A percentile compares a stretch with the other conserved stretches of the same genome.
phyloP scores from a whole-genome alignment of 2,797 vertebrate species.

The Florisuga fusca region DNA sequence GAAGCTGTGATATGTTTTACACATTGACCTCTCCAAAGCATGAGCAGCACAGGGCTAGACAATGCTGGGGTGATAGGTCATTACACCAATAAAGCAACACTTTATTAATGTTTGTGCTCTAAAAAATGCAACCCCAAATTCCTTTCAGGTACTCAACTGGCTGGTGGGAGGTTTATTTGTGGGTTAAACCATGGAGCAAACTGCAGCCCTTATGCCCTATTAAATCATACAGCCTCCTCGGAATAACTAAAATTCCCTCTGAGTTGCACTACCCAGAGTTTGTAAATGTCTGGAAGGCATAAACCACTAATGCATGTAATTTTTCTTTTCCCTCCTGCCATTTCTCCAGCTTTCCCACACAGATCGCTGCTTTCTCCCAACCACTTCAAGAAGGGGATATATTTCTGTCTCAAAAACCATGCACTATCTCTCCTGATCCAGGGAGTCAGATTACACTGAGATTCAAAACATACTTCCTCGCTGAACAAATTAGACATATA shows the following conservation, averaged over 20 bases:
- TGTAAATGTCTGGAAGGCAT: slow-evolving; percentile 59
- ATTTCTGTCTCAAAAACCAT: slow-evolving; percentile 1
- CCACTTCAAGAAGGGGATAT: not conserved
- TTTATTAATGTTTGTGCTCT: slow-evolving; percentile 33
- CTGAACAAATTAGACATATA: slow-evolving; percentile 13
- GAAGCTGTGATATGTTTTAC: slow-evolving; percentile 39
- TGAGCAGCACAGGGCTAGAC: not conserved
- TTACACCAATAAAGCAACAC: slow-evolving; percentile 1
- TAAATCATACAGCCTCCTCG: slow-evolving; percentile 44
- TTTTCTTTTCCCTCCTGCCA: slow-evolving; percentile 32
- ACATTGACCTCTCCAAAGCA: slow-evolving; percentile 3
- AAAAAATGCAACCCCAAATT: slow-evolving; percentile 56
- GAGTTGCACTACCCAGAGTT: slow-evolving; percentile 45
- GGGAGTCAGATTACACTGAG: slow-evolving; percentile 20
- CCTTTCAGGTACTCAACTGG: slow-evolving; percentile 39
- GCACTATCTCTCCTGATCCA: slow-evolving; percentile 14
- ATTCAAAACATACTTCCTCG: slow-evolving; percentile 5
- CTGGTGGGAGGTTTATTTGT: slow-evolving; percentile 50
- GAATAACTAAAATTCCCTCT: slow-evolving; percentile 33
- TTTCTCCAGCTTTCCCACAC: slow-evolving; percentile 58
- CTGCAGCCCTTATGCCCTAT: slow-evolving; percentile 21
- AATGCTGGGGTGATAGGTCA: slow-evolving; percentile 41
- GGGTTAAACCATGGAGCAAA: slow-evolving; percentile 59
- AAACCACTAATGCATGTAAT: slow-evolving; percentile 58
- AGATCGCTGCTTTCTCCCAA: slow-evolving; percentile 37